These are phyloP conservation scores for Oncorhynchus keta DNA, from an alignment of 2,113 vertebrate genomes.

Conservation along the genomic window DNA sequence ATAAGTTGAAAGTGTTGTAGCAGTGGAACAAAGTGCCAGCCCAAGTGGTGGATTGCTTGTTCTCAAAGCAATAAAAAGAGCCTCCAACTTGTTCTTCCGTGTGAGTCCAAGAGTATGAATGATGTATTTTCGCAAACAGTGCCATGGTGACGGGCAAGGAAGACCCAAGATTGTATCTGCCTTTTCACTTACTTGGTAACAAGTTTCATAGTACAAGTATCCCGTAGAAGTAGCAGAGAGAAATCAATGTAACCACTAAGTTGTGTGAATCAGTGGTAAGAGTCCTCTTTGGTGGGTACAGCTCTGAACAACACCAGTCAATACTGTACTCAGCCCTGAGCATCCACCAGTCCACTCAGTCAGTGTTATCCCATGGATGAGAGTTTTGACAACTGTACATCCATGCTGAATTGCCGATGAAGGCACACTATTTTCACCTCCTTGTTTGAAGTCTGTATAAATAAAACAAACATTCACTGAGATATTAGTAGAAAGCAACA, in stretches of 20 bases:
- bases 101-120: too few species aligned
- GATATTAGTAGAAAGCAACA: neutral
- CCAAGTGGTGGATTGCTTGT: too few species aligned
- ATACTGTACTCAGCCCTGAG: neutral
- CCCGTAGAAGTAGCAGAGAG: neutral
- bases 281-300: neutral
- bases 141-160: neutral
- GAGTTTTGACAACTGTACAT: too few species aligned
- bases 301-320: neutral
- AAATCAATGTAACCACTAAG: neutral
- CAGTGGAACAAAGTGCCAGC: too few species aligned
- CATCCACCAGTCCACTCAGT: neutral
- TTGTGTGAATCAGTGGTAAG: neutral
- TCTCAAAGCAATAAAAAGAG: too few species aligned
- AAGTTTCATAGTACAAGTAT: neutral
- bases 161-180: neutral
- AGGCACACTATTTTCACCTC: too few species aligned
- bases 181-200: neutral
- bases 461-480: neutral
- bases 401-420: too few species aligned
- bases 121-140: neutral
- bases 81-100: too few species aligned
- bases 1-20: too few species aligned
- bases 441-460: too few species aligned
- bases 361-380: too few species aligned